Base-by-base conservation (phyloP, 2,113 vertebrate genomes). In the Asarcornis scutulata region DNA sequence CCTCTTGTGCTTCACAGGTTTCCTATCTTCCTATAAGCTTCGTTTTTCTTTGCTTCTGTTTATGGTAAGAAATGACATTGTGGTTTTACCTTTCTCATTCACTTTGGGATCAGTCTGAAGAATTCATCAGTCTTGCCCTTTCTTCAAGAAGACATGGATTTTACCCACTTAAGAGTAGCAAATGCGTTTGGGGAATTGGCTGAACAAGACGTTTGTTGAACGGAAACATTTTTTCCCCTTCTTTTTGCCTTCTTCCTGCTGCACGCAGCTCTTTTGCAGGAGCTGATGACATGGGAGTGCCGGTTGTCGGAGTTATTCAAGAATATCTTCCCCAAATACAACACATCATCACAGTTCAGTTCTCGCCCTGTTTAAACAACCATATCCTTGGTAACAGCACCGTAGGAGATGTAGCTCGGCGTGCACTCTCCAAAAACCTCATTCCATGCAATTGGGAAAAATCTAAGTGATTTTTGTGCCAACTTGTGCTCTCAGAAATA, bases 401-500 rank as follows among this genome's bases (percentile, higher is more conserved):
- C 71, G 29, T 22, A 66, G 64, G 40, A 89, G 26, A 13, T 75
- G 31, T 31, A 91, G 69, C 56, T 88, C 36, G 50, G 55, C 0
- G 0, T 72, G 20, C 3, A 6, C 52, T 67, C 59, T 71, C 52
- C 22, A 58, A 68, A 56, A 29, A 63, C 10, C 14, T 88, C 0
- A 0, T 42, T 72, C 0, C 0, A 0, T 67, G 83, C 84, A 91
- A 4, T 3, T 80, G 59, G 77, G 25, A 86, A 88, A 83, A 89
- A 73, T 63, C 8, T 0, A 36, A 89, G 38, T 48, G 12, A 59
- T 71, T 93, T 83, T 66, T 89, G 59, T 20, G 42, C 56, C 34
- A 20, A 64, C 32, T 36, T 88, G 12, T 77, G 23, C 67, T 88
- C 88, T 83, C 53, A 88, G 83, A 71, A 93, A 52, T 81, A 71